Conservation (phyloP, 1,140 invertebrate species). For the Eriocheir sinensis region DNA sequence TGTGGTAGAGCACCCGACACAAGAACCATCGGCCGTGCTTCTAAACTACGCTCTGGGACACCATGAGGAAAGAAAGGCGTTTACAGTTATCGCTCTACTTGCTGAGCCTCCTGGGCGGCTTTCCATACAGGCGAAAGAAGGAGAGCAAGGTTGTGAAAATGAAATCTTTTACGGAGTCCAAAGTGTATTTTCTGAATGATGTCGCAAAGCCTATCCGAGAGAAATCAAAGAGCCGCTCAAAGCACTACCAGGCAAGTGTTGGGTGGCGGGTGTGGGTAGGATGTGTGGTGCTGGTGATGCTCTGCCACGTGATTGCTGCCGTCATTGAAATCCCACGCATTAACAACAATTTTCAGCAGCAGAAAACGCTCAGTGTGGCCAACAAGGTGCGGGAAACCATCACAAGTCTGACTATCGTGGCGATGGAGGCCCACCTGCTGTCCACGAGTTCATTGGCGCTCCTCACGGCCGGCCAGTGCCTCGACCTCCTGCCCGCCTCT, state of each 20-base stretch:
- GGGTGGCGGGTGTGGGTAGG: constrained; percentile 29
- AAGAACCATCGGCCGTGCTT: background rate
- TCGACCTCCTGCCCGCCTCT: background rate
- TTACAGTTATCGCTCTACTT: background rate
- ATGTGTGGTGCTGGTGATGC: background rate
- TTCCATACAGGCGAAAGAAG: background rate
- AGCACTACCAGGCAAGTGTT: background rate
- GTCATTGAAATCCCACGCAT: background rate
- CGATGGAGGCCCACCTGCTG: background rate
- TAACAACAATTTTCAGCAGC: no score
- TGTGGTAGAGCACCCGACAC: background rate
- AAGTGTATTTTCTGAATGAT: background rate
- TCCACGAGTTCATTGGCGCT: background rate
- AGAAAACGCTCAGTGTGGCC: background rate
- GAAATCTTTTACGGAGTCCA: background rate
- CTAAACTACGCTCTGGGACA: background rate
- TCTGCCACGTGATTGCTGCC: background rate
- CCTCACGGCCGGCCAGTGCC: background rate
- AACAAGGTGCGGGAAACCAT: constrained; percentile 1
- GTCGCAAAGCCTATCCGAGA: background rate
- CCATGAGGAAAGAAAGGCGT: no score
- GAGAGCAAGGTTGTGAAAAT: background rate
- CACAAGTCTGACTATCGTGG: background rate
- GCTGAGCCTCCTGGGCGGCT: constrained; percentile 37
- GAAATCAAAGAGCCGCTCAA: background rate